Evolutionary conservation across 1,140 invertebrate species (phyloP), one percentile per base, ranked within the genome.

Genomic region (Hesperophylax magnus): DNA sequence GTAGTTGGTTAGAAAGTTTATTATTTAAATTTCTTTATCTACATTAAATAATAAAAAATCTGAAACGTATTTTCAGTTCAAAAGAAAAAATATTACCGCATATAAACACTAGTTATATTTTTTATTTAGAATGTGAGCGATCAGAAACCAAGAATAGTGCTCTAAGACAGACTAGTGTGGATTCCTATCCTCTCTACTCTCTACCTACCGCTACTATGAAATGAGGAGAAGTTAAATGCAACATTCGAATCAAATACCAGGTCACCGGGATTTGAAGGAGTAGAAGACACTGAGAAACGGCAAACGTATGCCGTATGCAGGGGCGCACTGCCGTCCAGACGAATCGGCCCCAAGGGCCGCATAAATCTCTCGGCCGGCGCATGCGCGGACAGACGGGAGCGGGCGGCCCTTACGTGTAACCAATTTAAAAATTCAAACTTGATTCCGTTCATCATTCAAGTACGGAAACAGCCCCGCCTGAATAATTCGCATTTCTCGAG

Each of bases 381-480:
- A 22, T n/a, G 24, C 63, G 61, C 47, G 34, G 27, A 34, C 24
- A 3, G 47, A 47, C 54, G 52, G 69, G 47, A 63, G 69, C 56
- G 27, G n/a, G 22, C 39, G 22, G 52, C 18, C 63, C 81, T 79
- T 79, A 82, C 81, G 81, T 82, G 81, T 65, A 79, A 58, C 60
- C 72, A 82, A 79, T 82, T 82, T 82, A 79, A 79, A 82, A 82
- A 78, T 82, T 79, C 77, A 63, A 60, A 76, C 24, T 54, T 72
- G n/a, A 72, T 24, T 20, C 60, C 3, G 60, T 61, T 22, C 60
- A 22, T 24, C 39, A 47, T 47, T 47, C 39, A 47, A 47, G 39
- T 14, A 9, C 39, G 39, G 39, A 14, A 47, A 47, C 39, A 47
- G 39, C 0, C 14, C 39, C 11, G 39, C 39, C 11, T 47, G 39